Conservation (phyloP, 1,140 invertebrate genomes). For the Cryptotermes secundus region DNA sequence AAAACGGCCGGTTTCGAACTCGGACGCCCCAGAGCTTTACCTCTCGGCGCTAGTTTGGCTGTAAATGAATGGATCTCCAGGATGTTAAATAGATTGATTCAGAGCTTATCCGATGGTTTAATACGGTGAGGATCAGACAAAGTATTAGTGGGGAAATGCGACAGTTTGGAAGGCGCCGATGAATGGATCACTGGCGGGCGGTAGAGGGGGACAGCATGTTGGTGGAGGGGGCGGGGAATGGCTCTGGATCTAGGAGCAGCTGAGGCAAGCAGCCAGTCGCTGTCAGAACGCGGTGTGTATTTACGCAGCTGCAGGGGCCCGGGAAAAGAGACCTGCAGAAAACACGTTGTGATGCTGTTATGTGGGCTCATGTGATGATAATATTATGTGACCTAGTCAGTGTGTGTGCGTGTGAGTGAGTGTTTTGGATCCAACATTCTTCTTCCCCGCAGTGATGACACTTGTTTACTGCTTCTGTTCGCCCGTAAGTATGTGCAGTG, state of each 20-base stretch:
- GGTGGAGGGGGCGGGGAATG: not conserved
- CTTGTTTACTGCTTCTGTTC: not conserved
- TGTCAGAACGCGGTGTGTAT: not conserved
- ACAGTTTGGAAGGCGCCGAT: not conserved
- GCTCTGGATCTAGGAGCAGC: not conserved
- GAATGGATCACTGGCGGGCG: not conserved
- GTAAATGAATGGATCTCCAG: too few relatives aligned
- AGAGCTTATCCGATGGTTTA: too few relatives aligned
- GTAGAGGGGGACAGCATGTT: not conserved
- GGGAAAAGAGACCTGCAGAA: too few relatives aligned
- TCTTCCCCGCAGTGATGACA: not conserved
- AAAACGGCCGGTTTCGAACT: too few relatives aligned
- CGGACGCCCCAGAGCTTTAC: too few relatives aligned
- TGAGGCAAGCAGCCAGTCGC: not conserved
- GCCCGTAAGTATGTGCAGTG: not conserved
- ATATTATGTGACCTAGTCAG: not conserved
- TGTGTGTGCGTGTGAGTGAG: slow-evolving; percentile 8
- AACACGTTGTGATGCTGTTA: too few relatives aligned
- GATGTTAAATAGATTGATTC: too few relatives aligned
- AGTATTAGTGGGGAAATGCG: too few relatives aligned
- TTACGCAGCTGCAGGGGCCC: not conserved
- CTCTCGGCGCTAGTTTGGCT: too few relatives aligned
- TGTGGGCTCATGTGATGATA: not conserved
- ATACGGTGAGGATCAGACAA: too few relatives aligned
- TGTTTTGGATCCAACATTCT: not conserved